Evolutionary conservation across 2,888 invertebrate genomes (phyloP).

Genomic region (Epinotia ramella): DNA sequence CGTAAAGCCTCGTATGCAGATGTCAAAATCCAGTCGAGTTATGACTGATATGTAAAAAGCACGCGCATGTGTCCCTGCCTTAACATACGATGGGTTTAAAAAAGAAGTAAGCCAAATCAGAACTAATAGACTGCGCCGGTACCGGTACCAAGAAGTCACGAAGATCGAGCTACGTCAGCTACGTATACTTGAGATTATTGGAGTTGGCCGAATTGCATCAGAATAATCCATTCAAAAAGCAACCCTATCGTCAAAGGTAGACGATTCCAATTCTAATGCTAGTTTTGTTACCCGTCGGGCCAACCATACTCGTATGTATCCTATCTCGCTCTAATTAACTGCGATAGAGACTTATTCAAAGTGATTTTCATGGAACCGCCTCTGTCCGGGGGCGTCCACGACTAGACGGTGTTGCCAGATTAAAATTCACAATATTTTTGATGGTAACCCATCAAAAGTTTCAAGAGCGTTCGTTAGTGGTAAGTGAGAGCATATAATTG

Average conservation of each 20-base stretch:
- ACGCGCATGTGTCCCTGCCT: too few species aligned
- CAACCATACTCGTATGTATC: background rate
- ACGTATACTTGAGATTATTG: too few species aligned
- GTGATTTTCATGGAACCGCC: background rate
- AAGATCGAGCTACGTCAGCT: background rate
- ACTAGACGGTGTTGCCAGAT: background rate
- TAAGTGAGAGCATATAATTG: slow-evolving; percentile 57
- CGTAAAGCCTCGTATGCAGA: too few species aligned
- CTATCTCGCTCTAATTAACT: background rate
- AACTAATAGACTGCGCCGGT: background rate
- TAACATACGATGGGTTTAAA: background rate
- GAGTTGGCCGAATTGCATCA: too few species aligned
- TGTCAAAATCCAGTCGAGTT: too few species aligned
- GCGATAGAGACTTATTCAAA: background rate
- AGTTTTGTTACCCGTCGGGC: too few species aligned
- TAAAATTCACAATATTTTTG: slow-evolving; percentile 8
- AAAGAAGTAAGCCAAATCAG: background rate
- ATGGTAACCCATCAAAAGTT: slow-evolving; percentile 1
- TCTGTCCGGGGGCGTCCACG: background rate
- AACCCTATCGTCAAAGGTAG: too few species aligned
- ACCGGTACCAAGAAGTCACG: background rate
- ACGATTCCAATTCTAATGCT: too few species aligned
- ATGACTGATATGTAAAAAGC: too few species aligned
- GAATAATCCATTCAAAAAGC: too few species aligned
- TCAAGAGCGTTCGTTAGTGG: slow-evolving; percentile 20